These are phyloP conservation scores for Myotis pilosus DNA, from an alignment of 2,797 vertebrate genomes.

Conservation along the genomic window DNA sequence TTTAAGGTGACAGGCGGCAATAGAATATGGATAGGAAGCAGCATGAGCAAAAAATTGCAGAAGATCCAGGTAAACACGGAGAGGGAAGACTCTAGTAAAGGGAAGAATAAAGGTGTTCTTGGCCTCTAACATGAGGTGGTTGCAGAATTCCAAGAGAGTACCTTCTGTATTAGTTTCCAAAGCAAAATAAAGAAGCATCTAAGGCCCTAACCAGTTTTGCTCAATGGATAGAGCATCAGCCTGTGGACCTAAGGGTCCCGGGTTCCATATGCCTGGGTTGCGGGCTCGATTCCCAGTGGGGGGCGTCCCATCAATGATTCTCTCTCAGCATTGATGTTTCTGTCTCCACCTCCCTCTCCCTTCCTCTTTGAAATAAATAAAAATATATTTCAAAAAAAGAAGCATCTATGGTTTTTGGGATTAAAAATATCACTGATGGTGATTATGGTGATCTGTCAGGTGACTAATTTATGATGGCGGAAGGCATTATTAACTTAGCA, in stretches of 20 bases:
- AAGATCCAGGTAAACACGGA: not conserved
- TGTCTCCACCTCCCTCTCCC: too few species aligned
- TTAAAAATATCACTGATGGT: not conserved
- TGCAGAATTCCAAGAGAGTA: not conserved
- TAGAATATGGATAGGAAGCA: not conserved
- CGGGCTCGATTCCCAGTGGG: too few species aligned
- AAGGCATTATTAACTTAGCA: not conserved
- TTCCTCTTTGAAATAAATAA: too few species aligned
- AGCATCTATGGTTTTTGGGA: not conserved
- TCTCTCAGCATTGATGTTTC: too few species aligned
- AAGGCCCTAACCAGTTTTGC: not conserved
- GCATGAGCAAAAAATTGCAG: not conserved
- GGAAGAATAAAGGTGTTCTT: not conserved
- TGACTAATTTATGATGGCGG: not conserved
- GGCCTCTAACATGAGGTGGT: not conserved
- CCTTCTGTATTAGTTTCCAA: conserved; percentile 7
- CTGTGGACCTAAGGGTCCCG: too few species aligned
- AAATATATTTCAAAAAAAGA: not conserved
- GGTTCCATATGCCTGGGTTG: too few species aligned
- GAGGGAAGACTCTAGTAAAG: not conserved
- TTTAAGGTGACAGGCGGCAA: not conserved
- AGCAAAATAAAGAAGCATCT: not conserved
- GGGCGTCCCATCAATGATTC: too few species aligned
- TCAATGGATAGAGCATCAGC: too few species aligned
- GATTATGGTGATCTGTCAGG: not conserved